A percentile compares a stretch with the other conserved stretches of the same genome.
phyloP scores from a whole-genome alignment of 2,888 invertebrate genomes.

The Gordius sp. region DNA sequence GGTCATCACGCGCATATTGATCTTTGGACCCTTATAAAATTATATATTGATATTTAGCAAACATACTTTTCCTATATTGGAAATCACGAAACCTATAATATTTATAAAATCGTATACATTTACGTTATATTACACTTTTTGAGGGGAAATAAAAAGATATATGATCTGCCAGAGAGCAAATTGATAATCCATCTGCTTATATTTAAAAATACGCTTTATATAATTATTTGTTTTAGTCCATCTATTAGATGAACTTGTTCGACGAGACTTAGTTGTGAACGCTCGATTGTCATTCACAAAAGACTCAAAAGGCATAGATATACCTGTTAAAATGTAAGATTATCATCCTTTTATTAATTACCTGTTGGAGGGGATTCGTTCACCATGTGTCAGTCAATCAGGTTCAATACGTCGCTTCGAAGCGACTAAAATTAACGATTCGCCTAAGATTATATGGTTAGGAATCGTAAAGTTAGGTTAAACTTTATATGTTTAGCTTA shows the following conservation, averaged over 20 bases:
- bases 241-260: constrained; percentile 20
- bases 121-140: constrained; percentile 43
- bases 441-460: no score
- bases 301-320: no score
- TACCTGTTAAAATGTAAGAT: no score
- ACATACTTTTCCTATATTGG: constrained; percentile 13
- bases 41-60: constrained; percentile 15
- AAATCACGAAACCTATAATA: constrained; percentile 37
- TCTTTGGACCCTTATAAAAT: constrained; percentile 61
- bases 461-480: no score
- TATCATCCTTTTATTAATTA: no score
- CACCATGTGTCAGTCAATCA: no score
- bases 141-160: constrained; percentile 67
- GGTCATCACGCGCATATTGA: constrained; percentile 93
- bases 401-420: no score
- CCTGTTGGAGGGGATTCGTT: no score
- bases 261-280: no score
- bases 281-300: no score
- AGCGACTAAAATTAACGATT: no score
- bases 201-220: constrained; percentile 43
- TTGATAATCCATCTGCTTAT: constrained; percentile 96
- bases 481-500: no score
- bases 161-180: constrained; percentile 98
- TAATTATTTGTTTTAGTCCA: constrained; percentile 36
- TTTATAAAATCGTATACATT: constrained; percentile 80